Evolutionary conservation across 2,888 invertebrate genomes (phyloP).

Genomic region (Plemyria rubiginata): DNA sequence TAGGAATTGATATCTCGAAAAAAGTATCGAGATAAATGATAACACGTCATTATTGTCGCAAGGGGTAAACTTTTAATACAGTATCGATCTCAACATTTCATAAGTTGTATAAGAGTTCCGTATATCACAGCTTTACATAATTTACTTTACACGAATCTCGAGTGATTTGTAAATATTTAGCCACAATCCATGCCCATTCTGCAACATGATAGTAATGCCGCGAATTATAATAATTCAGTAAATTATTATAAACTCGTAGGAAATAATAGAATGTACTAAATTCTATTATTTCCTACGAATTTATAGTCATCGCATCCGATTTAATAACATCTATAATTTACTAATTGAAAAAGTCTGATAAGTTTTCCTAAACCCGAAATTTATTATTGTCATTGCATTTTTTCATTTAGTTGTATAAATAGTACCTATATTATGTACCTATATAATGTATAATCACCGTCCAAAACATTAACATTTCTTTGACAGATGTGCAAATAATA

Average conservation of each 20-base stretch:
- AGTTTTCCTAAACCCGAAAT: constrained; percentile 1
- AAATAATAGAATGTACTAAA: no score
- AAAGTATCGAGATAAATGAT: constrained; percentile 63
- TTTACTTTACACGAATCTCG: constrained; percentile 66
- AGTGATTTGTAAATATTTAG: constrained; percentile 70
- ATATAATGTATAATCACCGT: neutral
- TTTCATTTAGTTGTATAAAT: constrained; percentile 35
- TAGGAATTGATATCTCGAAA: constrained; percentile 55
- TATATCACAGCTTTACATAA: constrained; percentile 73
- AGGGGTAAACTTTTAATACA: constrained; percentile 56
- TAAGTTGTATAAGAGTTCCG: constrained; percentile 55
- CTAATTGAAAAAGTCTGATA: constrained; percentile 6
- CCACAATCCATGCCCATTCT: constrained; percentile 47
- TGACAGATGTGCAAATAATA: constrained; percentile 23
- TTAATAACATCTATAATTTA: neutral
- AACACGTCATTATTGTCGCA: constrained; percentile 53
- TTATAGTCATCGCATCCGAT: neutral
- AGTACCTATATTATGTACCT: constrained; percentile 7
- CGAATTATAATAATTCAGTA: neutral
- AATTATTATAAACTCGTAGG: neutral
- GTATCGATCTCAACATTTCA: constrained; percentile 55
- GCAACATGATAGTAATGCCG: constrained; percentile 15
- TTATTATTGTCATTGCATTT: constrained; percentile 25
- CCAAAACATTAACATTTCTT: constrained; percentile 14
- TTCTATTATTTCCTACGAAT: neutral